Conservation (phyloP, 35 echinoderm and acorn worm genomes). For the Holothuria glaberrima region DNA sequence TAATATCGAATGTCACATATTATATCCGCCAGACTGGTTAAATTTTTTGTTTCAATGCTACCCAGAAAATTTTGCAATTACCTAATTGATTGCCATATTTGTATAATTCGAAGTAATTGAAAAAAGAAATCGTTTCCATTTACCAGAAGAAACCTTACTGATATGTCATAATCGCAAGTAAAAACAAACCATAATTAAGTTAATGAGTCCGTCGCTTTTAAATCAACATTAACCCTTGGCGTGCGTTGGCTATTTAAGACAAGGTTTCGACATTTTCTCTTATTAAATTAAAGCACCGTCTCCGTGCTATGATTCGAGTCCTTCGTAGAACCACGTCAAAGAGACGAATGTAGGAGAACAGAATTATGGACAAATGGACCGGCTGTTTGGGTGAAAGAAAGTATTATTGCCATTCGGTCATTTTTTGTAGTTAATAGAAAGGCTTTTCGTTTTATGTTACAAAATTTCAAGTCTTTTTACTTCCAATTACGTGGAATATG, state of each 20-base stretch:
- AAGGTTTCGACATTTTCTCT: slow-evolving; percentile 9
- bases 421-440: no score
- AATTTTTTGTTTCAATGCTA: not conserved
- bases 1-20: slow-evolving; percentile 2
- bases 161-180: slow-evolving; percentile 27
- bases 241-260: slow-evolving; percentile 47
- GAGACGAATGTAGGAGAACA: no score
- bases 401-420: no score
- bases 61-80: not conserved
- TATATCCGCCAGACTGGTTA: not conserved
- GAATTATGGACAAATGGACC: no score
- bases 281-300: slow-evolving; percentile 35
- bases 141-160: slow-evolving; percentile 7
- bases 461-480: no score
- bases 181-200: slow-evolving; percentile 57
- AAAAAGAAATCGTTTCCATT: slow-evolving; percentile 23
- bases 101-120: slow-evolving; percentile 37
- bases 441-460: no score
- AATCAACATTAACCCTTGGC: slow-evolving; percentile 39
- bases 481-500: no score
- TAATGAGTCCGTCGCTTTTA: slow-evolving; percentile 34
- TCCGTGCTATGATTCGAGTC: no score
- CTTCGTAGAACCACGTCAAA: no score
- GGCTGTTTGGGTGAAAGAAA: no score
- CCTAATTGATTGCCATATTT: slow-evolving; percentile 53